phyloP scores from a whole-genome alignment of 2,113 vertebrate genomes.

The Alexandromys fortis region DNA sequence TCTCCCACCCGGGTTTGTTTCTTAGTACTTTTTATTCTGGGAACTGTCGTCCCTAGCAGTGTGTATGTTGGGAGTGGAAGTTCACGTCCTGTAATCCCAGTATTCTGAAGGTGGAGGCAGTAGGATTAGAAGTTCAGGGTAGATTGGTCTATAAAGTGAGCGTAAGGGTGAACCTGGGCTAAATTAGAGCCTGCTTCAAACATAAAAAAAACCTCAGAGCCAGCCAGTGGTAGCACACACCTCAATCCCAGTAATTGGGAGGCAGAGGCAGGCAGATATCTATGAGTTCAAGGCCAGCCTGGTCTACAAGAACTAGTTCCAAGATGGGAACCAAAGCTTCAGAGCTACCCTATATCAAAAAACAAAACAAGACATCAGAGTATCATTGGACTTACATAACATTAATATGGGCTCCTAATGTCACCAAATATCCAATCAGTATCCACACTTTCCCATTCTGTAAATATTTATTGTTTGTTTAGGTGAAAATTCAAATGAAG shows the following conservation, averaged over 20 bases:
- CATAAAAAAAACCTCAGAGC: background rate
- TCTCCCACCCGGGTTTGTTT: background rate
- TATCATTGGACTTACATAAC: background rate
- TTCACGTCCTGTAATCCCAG: background rate
- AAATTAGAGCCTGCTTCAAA: background rate
- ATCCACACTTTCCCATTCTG: background rate
- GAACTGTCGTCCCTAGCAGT: background rate
- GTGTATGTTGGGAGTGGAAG: background rate
- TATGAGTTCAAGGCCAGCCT: too few species aligned
- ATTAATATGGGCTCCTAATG: background rate
- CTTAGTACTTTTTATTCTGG: background rate
- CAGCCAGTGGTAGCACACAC: too few species aligned
- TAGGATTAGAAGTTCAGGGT: background rate
- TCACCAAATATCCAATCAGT: background rate
- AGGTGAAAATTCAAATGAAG: background rate
- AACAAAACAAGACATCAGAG: too few species aligned
- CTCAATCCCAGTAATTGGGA: too few species aligned
- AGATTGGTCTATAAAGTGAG: background rate
- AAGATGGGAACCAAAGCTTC: too few species aligned
- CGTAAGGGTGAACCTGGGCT: background rate
- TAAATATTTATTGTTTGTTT: background rate
- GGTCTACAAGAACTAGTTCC: too few species aligned
- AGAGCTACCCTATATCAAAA: too few species aligned
- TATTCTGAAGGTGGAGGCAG: background rate
- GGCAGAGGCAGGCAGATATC: too few species aligned